These are phyloP conservation scores for Drosophila suzukii DNA, from an alignment of 1,140 invertebrate genomes.

Conservation along the genomic window DNA sequence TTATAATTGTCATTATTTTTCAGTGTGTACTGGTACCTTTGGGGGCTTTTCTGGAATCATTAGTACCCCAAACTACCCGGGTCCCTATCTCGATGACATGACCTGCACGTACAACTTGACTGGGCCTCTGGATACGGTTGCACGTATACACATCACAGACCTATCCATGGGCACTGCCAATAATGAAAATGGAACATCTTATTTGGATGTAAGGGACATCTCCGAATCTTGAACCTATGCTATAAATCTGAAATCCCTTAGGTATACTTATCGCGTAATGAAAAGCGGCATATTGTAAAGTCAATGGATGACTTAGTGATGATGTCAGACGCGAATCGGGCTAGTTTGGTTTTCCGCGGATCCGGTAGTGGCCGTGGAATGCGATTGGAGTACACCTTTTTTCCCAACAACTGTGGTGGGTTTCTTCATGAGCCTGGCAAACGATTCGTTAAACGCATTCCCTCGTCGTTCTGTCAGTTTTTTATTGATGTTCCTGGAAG, in stretches of 20 bases:
- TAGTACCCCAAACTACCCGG: conserved; percentile 92
- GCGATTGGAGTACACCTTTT: conserved; percentile 82
- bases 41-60: conserved; percentile 85
- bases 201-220: conserved; percentile 48
- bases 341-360: conserved; percentile 88
- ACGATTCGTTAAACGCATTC: fast-evolving
- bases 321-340: conserved; percentile 89
- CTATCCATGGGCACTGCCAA: conserved; percentile 88
- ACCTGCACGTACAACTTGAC: conserved; percentile 92
- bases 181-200: conserved; percentile 18
- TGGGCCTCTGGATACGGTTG: conserved; percentile 87
- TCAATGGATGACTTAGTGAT: conserved; percentile 15
- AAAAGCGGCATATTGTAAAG: conserved; percentile 48
- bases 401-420: conserved; percentile 88
- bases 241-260: conserved; percentile 1
- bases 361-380: conserved; percentile 87
- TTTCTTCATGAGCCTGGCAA: conserved; percentile 85
- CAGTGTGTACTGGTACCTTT: conserved; percentile 89
- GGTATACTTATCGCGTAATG: conserved; percentile 51
- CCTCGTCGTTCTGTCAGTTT: conserved; percentile 88
- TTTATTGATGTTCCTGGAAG: conserved; percentile 85
- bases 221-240: conserved; percentile 31
- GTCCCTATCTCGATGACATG: conserved; percentile 88
- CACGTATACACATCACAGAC: conserved; percentile 88
- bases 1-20: too few species aligned